phyloP scores from a whole-genome alignment of 2,113 vertebrate genomes.

The Channa maculata region DNA sequence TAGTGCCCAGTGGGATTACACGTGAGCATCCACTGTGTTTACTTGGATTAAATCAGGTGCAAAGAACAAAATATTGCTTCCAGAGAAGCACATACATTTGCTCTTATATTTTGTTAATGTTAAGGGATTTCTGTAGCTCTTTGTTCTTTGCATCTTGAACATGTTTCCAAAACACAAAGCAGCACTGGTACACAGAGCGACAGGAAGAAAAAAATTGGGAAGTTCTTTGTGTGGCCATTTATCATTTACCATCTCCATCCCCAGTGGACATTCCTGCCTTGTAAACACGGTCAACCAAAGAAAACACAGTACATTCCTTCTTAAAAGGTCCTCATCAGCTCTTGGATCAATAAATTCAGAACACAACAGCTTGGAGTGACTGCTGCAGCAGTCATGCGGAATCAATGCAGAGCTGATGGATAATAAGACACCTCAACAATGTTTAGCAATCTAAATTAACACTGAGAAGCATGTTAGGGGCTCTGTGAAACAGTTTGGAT shows the following conservation, averaged over 20 bases:
- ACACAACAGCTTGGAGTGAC: conserved; percentile 9
- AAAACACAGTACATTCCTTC: neutral
- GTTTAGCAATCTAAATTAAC: conserved; percentile 39
- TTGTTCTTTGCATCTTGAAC: too few species aligned
- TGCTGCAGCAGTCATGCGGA: conserved; percentile 24
- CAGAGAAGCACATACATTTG: too few species aligned
- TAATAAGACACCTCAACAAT: conserved; percentile 28
- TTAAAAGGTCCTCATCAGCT: conserved; percentile 7
- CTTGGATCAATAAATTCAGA: conserved; percentile 20
- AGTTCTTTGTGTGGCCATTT: too few species aligned
- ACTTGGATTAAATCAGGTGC: too few species aligned
- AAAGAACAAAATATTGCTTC: too few species aligned
- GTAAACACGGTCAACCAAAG: neutral
- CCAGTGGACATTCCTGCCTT: neutral
- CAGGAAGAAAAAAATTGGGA: too few species aligned
- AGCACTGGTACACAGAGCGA: too few species aligned
- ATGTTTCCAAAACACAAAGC: too few species aligned
- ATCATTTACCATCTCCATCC: neutral
- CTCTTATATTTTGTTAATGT: too few species aligned
- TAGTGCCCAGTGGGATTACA: too few species aligned
- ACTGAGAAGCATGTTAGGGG: conserved; percentile 21
- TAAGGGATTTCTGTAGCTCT: too few species aligned
- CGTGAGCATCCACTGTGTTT: too few species aligned
- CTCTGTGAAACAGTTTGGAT: conserved; percentile 32
- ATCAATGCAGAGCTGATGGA: conserved; percentile 26